These are phyloP conservation scores for Acanthisitta chloris DNA, from an alignment of 2,113 vertebrate species.

Conservation along the genomic window DNA sequence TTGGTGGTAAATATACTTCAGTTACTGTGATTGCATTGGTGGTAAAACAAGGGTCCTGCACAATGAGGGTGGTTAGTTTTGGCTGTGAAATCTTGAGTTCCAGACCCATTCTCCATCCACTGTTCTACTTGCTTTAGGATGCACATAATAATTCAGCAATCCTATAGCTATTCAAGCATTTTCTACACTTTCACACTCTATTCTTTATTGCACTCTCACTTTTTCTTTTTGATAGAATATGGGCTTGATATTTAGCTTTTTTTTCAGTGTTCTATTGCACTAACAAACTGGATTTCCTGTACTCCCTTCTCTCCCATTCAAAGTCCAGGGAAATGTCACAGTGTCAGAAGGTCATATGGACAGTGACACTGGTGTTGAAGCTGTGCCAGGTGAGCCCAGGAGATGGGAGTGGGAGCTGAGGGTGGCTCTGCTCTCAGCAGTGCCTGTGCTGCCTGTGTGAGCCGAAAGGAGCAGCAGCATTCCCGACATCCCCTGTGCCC, in stretches of 20 bases:
- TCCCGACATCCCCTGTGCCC: not conserved
- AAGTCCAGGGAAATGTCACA: not conserved
- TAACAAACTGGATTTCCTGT: not conserved
- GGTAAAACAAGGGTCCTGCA: not conserved
- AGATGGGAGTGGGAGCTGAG: not conserved
- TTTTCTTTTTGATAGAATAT: not conserved
- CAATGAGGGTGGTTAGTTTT: not conserved
- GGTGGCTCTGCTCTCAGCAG: not conserved
- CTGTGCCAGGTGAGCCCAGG: not conserved
- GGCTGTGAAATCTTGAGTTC: not conserved
- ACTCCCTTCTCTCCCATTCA: not conserved
- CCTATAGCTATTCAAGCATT: not conserved
- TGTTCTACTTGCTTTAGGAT: not conserved
- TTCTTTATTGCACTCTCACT: not conserved
- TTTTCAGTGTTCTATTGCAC: not conserved
- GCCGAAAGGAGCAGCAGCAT: not conserved
- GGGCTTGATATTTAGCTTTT: not conserved
- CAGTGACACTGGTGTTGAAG: not conserved
- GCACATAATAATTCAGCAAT: not conserved
- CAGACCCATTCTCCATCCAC: not conserved
- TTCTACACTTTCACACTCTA: not conserved
- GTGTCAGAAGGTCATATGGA: not conserved
- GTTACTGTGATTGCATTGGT: fast-evolving
- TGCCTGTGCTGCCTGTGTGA: not conserved
- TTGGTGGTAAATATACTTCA: not conserved